Conservation (phyloP, 2,888 invertebrate genomes). For the Cybosia mesomella region DNA sequence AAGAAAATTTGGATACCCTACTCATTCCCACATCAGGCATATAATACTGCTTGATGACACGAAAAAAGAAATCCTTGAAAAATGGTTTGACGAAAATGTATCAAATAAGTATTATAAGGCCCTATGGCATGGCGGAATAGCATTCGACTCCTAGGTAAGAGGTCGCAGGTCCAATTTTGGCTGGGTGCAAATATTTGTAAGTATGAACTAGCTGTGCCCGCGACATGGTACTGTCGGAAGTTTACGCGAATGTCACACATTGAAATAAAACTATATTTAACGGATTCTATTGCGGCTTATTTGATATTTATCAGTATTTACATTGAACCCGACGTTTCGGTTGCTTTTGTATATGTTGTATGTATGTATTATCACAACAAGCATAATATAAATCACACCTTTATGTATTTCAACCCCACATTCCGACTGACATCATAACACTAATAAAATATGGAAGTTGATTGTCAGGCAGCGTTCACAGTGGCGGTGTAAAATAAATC, state of each 20-base stretch:
- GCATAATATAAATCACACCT: neutral
- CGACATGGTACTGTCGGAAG: too few species aligned
- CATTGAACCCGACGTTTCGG: too few species aligned
- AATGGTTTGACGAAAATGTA: neutral
- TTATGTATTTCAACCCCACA: neutral
- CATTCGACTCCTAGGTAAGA: neutral
- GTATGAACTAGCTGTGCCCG: too few species aligned
- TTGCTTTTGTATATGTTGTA: too few species aligned
- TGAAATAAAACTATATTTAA: too few species aligned
- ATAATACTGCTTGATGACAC: neutral
- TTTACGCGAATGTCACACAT: too few species aligned
- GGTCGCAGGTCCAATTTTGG: neutral
- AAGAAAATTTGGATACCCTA: slow-evolving; percentile 1
- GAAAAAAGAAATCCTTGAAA: neutral
- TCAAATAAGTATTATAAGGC: neutral
- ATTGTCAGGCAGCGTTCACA: slow-evolving; percentile 25
- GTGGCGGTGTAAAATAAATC: slow-evolving; percentile 41
- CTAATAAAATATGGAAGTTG: slow-evolving; percentile 21
- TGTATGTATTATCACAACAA: neutral
- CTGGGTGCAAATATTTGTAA: neutral
- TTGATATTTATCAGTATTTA: too few species aligned
- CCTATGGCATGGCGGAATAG: neutral
- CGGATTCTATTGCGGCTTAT: too few species aligned
- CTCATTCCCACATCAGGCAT: neutral
- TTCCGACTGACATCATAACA: slow-evolving; percentile 2